These are phyloP conservation scores for Chelmon rostratus DNA, from an alignment of 2,797 vertebrate species.

Conservation along the genomic window DNA sequence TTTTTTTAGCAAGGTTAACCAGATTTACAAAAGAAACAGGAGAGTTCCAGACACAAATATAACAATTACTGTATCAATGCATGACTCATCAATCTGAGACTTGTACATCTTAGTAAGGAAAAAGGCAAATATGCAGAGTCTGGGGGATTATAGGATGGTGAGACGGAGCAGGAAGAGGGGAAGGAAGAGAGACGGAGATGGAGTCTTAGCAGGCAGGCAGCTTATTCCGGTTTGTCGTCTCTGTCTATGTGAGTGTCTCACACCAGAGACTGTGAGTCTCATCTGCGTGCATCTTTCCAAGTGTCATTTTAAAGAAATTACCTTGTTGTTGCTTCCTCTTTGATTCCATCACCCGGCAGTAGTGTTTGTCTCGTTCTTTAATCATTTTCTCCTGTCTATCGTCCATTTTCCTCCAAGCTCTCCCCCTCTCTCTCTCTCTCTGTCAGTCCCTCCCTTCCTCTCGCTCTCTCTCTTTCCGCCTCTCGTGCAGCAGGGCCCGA, in stretches of 20 bases:
- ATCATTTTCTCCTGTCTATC: conserved; percentile 59
- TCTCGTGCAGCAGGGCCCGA: conserved; percentile 68
- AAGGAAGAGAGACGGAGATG: conserved; percentile 33
- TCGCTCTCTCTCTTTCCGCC: conserved; percentile 32
- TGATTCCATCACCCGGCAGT: conserved; percentile 13
- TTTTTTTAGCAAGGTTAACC: too few relatives aligned
- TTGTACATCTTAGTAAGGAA: conserved; percentile 38
- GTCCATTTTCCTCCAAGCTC: conserved; percentile 35
- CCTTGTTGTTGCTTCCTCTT: conserved; percentile 15
- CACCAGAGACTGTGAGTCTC: conserved; percentile 15
- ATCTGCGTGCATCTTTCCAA: not conserved
- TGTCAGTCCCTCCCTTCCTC: conserved; percentile 45
- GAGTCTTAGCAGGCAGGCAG: conserved; percentile 16
- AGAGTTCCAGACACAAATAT: conserved; percentile 40
- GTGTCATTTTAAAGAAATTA: not conserved
- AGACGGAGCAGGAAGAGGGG: conserved; percentile 11
- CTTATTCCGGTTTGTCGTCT: conserved; percentile 33
- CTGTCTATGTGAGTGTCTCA: conserved; percentile 19
- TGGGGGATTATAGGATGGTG: conserved; percentile 48
- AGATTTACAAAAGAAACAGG: too few relatives aligned
- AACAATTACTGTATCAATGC: conserved; percentile 42
- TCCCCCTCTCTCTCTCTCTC: conserved; percentile 8
- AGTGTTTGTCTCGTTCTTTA: conserved; percentile 31
- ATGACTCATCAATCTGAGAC: conserved; percentile 72
- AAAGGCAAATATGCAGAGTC: conserved; percentile 51